These are phyloP conservation scores for Morpho deidamia DNA, from an alignment of 2,888 invertebrate species.

Conservation along the genomic window DNA sequence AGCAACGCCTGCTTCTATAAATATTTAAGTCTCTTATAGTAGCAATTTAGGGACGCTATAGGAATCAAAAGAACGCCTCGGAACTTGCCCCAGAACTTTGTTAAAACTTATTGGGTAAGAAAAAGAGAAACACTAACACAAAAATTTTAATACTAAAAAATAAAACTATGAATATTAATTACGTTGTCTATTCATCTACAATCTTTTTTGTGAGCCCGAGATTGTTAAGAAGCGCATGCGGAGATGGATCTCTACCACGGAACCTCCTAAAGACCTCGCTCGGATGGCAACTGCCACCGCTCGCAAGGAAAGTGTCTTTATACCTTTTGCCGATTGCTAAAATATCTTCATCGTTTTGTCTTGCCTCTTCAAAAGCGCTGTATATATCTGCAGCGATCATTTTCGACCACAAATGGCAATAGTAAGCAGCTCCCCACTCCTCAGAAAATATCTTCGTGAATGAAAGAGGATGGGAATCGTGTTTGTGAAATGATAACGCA, in stretches of 20 bases:
- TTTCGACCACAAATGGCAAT: slow-evolving; percentile 89
- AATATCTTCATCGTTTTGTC: slow-evolving; percentile 68
- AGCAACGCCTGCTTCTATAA: too few species aligned
- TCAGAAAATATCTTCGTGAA: slow-evolving; percentile 90
- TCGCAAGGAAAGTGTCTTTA: slow-evolving; percentile 88
- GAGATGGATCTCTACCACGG: slow-evolving; percentile 93
- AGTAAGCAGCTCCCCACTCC: slow-evolving; percentile 92
- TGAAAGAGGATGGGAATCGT: slow-evolving; percentile 91
- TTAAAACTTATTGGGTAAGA: slow-evolving; percentile 9
- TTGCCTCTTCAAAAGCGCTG: slow-evolving; percentile 88
- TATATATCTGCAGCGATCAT: slow-evolving; percentile 95
- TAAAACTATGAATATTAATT: slow-evolving; percentile 37
- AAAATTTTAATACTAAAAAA: slow-evolving; percentile 44
- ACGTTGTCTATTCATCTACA: slow-evolving; percentile 44
- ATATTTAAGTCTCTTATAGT: too few species aligned
- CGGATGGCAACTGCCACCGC: slow-evolving; percentile 89
- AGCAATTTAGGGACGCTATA: too few species aligned
- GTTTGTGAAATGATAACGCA: slow-evolving; percentile 85
- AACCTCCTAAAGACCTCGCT: slow-evolving; percentile 93
- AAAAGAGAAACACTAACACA: slow-evolving; percentile 26
- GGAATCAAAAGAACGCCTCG: too few species aligned
- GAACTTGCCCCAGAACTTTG: too few species aligned
- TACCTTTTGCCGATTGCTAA: slow-evolving; percentile 83
- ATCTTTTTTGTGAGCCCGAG: slow-evolving; percentile 72
- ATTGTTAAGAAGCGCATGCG: slow-evolving; percentile 86